Evolutionary conservation across 2,113 vertebrate genomes (phyloP), one percentile per base, ranked within the genome.

Genomic region (Irena cyanogastra): DNA sequence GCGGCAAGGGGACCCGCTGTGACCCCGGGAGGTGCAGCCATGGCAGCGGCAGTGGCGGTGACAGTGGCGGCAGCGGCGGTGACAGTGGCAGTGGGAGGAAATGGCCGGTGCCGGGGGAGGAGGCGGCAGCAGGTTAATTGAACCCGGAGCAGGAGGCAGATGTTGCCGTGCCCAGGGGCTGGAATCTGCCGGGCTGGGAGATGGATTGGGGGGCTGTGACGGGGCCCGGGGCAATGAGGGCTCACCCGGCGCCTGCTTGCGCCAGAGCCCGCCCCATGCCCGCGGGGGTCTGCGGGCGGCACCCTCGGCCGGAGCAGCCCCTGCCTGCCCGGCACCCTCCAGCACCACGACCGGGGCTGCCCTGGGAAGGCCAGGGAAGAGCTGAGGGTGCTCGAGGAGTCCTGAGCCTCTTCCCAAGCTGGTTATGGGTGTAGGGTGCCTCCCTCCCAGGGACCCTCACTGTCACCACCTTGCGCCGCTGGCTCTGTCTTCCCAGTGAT

Each of bases 131-230:
- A 93, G 87, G 90, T 93, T 97, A 89, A 95, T 95, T 89, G 87
- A 80, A 90, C 80, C 79, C 50, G 77, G 80, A 93, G 89, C 89
- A 87, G 80, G 37, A 94, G 93, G 91, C 94, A 96, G 93, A 72
- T 95, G 94, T 95, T 63, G 87, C 68, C 27, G 69, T 56, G 87
- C 96, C 96, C 89, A 77, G 81, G 87, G 95, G 95, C 94, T 94
- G 95, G 93, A 96, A 96, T 96, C 87, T 87, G 95, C 74, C 50
- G 77, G 52, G 69, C 69, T 33, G 33, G 89, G 95, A 96, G 93
- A 95, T 95, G 96, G 95, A 97, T 95, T 30, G 78, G 41, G 84
- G 65, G 84, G 81, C 75, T 87, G 90, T 44, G 87, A 93, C 15
- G 20, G 30, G 24, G 90, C 87, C 37, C 9, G 68, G 59, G 81